A percentile compares a stretch with the other conserved stretches of the same genome.
Evolutionary conservation across 2,797 vertebrate genomes (phyloP).

Genomic region (Pygocentrus nattereri): DNA sequence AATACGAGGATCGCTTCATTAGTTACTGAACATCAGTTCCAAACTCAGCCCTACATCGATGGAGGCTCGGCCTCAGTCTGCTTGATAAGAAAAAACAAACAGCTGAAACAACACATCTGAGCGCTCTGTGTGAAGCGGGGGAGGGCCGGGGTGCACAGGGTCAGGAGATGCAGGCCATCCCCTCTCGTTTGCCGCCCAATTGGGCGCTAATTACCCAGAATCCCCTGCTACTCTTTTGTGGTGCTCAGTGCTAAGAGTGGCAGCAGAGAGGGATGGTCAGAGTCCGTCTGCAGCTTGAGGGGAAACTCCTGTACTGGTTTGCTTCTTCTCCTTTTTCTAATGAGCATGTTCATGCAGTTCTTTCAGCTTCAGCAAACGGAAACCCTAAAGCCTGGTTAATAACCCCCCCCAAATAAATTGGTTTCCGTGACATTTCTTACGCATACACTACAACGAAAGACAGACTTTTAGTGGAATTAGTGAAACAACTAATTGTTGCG

Average conservation of each 20-base stretch:
- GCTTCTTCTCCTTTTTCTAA: constrained; percentile 37
- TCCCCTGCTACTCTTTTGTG: constrained; percentile 65
- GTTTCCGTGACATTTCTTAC: not conserved
- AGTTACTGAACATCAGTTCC: not conserved
- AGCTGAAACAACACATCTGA: constrained; percentile 45
- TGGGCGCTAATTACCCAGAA: constrained; percentile 71
- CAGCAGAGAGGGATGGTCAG: constrained; percentile 52
- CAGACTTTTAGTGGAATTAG: not conserved
- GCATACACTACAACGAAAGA: not conserved
- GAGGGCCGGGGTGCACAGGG: not conserved
- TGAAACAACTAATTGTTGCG: not conserved
- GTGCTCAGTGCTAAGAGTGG: constrained; percentile 65
- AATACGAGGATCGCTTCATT: not conserved
- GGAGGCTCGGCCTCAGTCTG: not conserved
- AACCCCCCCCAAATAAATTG: not conserved
- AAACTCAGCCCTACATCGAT: not conserved
- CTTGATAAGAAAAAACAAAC: constrained; percentile 10
- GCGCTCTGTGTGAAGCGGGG: constrained; percentile 40
- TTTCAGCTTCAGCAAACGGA: not conserved
- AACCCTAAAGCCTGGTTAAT: constrained; percentile 5
- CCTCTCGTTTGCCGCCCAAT: constrained; percentile 74
- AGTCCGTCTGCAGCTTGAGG: constrained; percentile 11
- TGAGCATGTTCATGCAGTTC: constrained; percentile 2
- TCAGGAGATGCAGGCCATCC: constrained; percentile 60
- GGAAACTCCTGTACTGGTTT: constrained; percentile 6